Percentiles rank a stretch among this genome's conserved stretches.
These are phyloP conservation scores for Cheirogaleus major DNA, from an alignment of 2,797 vertebrate species.

Conservation along the genomic window DNA sequence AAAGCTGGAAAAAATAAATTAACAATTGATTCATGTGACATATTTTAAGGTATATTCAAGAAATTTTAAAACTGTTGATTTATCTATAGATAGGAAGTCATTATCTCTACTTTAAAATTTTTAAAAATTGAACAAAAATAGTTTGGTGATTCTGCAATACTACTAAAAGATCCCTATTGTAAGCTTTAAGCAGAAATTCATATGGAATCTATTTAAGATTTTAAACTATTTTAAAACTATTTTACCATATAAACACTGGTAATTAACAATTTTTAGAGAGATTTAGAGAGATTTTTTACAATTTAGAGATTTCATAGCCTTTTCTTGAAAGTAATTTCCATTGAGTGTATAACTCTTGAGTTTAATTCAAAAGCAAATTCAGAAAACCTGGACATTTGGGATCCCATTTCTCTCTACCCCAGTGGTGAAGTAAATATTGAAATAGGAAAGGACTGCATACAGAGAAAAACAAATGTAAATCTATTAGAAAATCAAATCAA, in stretches of 20 bases:
- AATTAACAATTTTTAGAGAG: not conserved
- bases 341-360: not conserved
- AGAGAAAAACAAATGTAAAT: not conserved
- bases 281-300: no score
- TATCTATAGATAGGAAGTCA: not conserved
- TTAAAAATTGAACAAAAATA: not conserved
- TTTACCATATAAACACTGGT: not conserved
- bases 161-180: not conserved
- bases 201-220: no score
- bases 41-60: not conserved
- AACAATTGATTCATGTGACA: not conserved
- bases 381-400: not conserved
- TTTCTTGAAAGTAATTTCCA: constrained; percentile 7
- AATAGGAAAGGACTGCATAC: not conserved
- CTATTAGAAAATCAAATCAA: not conserved
- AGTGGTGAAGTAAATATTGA: not conserved
- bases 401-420: not conserved
- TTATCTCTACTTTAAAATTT: not conserved
- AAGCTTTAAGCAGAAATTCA: not conserved
- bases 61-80: not conserved
- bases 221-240: no score
- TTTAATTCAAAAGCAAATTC: constrained; percentile 35
- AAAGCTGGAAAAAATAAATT: not conserved
- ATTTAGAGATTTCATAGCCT: not conserved
- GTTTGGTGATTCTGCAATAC: not conserved